Conservation (phyloP, 2,797 vertebrate genomes). For the Hipposideros larvatus region DNA sequence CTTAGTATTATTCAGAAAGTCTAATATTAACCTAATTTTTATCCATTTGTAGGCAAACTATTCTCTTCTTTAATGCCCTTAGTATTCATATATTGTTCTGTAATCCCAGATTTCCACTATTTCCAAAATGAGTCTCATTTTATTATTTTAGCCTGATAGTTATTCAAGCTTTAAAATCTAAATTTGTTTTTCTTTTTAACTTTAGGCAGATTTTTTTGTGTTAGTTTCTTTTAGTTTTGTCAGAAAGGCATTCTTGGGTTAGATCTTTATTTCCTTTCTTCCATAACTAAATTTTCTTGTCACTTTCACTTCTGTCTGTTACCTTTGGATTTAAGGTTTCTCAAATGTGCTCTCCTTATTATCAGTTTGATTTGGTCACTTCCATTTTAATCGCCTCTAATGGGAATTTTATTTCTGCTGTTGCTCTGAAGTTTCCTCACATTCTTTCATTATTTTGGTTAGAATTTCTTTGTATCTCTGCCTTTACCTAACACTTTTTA, state of each 20-base stretch:
- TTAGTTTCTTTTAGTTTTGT: background rate
- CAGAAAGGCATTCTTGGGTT: background rate
- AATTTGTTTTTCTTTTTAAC: background rate
- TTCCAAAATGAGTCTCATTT: background rate
- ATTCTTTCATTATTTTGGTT: background rate
- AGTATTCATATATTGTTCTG: background rate
- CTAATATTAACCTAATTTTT: background rate
- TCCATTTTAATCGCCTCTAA: background rate
- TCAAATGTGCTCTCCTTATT: background rate
- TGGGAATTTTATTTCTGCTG: background rate
- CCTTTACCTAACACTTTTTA: background rate
- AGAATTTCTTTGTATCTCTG: background rate
- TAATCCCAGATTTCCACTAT: background rate
- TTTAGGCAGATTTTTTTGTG: background rate
- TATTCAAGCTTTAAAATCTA: background rate
- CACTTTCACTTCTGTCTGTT: background rate
- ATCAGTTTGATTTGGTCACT: background rate
- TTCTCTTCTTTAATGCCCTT: background rate
- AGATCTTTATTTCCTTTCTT: background rate
- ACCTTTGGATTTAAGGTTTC: constrained; percentile 16
- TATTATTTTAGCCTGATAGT: constrained; percentile 19
- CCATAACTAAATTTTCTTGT: background rate
- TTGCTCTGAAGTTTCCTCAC: background rate
- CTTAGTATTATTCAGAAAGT: background rate
- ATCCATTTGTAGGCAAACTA: background rate